Evolutionary conservation across 2,113 vertebrate species (phyloP), one percentile per base, ranked within the genome.

Genomic region (Leptobrachium ailaonicum): DNA sequence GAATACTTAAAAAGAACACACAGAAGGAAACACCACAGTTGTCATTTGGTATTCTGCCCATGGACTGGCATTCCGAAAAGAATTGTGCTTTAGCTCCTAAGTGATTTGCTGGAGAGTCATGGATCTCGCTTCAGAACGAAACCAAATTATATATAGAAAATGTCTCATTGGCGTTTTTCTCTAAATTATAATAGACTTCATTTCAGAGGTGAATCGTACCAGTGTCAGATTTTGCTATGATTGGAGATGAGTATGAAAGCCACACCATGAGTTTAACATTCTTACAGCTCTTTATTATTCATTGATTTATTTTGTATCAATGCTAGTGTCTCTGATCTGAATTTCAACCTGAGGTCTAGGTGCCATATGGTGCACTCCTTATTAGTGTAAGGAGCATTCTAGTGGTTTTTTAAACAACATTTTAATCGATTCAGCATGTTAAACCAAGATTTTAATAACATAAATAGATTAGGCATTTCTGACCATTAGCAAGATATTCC

Each of bases 1-100:
- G 4, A 71, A 63, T 80, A 80, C 80, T 71, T 76, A 62, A 75
- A 66, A 66, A 67, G 32, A 6, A n/a, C 69, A 63, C 67, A 79
- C 87, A 81, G 82, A 84, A 81, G 82, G 84, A 81, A 84, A 85
- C 76, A 53, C 62, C 43, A 2, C 41, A 82, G 75, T 41, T 85
- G 79, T 82, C 82, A 72, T 76, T 42, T 83, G 73, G n/a, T 78
- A 67, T 85, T 88, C 86, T 32, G 77, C 83, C 68, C 76, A 84
- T 77, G 47, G 84, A 1, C 0, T 42, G 86, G 42, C 82, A 78
- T 85, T 87, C 70, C 44, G 82, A 69, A 66, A 73, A 72, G 85
- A 32, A 85, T 69, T 86, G 66, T 87, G 79, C 80, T 71, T 54
- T 75, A 42, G 6, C 69, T 88, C 85, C 72, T 82, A 82, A 79